Conservation (phyloP, 2,113 vertebrate genomes). For the Ardeotis arabs region DNA sequence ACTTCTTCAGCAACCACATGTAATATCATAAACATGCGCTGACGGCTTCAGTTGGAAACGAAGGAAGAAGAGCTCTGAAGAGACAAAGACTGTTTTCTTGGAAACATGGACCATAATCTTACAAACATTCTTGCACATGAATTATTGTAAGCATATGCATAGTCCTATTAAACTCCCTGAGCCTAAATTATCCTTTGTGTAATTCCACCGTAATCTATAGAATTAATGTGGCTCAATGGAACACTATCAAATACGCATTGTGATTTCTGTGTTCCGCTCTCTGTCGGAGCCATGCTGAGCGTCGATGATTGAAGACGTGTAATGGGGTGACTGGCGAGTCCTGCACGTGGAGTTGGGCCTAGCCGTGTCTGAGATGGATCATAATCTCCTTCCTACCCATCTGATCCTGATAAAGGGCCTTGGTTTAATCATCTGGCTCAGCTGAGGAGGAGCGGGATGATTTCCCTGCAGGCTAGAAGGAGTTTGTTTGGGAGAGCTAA, state of each 20-base stretch:
- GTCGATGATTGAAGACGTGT: accelerated
- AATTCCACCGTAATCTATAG: slow-evolving; percentile 25
- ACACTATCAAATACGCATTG: not conserved
- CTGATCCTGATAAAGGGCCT: not conserved
- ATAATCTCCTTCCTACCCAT: not conserved
- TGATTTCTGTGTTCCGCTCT: not conserved
- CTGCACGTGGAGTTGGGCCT: accelerated
- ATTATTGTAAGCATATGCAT: slow-evolving; percentile 40
- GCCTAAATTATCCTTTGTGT: not conserved
- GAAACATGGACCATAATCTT: not conserved
- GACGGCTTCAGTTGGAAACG: slow-evolving; percentile 13
- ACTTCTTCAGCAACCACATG: slow-evolving; percentile 40
- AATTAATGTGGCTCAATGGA: not conserved
- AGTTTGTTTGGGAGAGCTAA: not conserved
- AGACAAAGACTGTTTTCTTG: slow-evolving; percentile 25
- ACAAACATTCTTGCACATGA: not conserved
- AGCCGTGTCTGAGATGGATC: not conserved
- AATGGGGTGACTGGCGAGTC: not conserved
- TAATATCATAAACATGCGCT: slow-evolving; percentile 25
- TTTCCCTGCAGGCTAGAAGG: not conserved
- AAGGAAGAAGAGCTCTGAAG: not conserved
- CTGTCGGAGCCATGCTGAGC: not conserved
- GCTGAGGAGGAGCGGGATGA: not conserved
- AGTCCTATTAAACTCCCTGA: slow-evolving; percentile 8
- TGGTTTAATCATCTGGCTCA: not conserved